phyloP scores from a whole-genome alignment of 2,113 vertebrate genomes.

The Tinamus guttatus region DNA sequence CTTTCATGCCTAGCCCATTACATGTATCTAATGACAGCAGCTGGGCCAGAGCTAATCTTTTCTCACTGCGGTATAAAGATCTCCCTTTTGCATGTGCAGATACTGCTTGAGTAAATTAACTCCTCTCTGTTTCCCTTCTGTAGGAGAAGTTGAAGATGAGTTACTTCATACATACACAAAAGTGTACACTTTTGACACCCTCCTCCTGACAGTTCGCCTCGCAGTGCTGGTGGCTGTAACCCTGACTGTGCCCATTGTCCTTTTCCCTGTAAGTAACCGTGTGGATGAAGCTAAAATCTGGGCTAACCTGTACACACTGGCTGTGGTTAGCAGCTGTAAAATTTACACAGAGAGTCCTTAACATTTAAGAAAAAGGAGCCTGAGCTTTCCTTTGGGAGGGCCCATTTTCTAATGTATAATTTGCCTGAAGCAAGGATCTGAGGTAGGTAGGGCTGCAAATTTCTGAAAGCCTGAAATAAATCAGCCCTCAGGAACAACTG shows the following conservation, averaged over 20 bases:
- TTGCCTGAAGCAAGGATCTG: not conserved
- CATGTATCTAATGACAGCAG: not conserved
- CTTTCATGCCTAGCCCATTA: not conserved
- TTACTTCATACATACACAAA: constrained; percentile 94
- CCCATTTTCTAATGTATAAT: not conserved
- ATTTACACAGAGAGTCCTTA: not conserved
- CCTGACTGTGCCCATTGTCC: constrained; percentile 93
- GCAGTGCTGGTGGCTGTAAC: constrained; percentile 96
- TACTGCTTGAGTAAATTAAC: not conserved
- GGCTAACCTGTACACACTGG: rapidly evolving
- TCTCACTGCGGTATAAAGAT: not conserved
- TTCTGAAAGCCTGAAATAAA: constrained; percentile 18
- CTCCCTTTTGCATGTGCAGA: not conserved
- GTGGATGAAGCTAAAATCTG: not conserved
- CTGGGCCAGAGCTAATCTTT: not conserved
- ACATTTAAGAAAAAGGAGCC: not conserved
- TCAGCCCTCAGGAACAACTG: not conserved
- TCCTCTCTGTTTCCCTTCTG: not conserved
- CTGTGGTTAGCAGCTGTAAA: not conserved
- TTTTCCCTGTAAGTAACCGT: constrained; percentile 92
- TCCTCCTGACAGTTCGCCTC: constrained; percentile 91
- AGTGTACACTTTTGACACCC: constrained; percentile 90
- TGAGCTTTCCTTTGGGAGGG: not conserved
- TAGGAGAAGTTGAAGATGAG: constrained; percentile 94
- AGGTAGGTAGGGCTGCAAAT: not conserved